These are phyloP conservation scores for Aegotheles bennettii DNA, from an alignment of 2,113 vertebrate genomes.

Conservation along the genomic window DNA sequence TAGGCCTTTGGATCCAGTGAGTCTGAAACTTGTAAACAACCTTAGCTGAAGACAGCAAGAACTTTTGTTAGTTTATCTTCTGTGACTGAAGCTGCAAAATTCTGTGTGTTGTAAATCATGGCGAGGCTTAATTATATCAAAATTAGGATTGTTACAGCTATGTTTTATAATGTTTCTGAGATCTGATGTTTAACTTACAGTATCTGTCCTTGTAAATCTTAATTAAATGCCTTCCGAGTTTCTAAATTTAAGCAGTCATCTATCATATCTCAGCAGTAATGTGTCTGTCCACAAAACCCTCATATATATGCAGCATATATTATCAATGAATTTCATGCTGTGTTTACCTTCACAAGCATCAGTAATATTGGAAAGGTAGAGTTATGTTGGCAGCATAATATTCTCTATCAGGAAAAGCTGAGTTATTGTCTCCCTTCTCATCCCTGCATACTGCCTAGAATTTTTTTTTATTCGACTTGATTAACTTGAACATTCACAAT, in stretches of 20 bases:
- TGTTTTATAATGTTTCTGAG: neutral
- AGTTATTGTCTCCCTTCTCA: neutral
- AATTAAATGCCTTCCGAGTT: constrained; percentile 38
- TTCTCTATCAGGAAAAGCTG: neutral
- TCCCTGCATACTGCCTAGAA: neutral
- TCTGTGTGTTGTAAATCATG: neutral
- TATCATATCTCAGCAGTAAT: neutral
- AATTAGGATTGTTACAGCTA: neutral
- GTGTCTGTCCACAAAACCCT: neutral
- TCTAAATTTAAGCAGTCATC: constrained; percentile 35
- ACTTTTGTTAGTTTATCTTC: neutral
- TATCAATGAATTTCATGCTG: neutral
- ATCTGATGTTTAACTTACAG: constrained; percentile 36
- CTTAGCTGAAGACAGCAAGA: neutral
- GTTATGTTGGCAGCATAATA: neutral
- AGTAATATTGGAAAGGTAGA: neutral
- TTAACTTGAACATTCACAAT: neutral
- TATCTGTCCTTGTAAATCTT: constrained; percentile 48
- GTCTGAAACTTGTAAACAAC: neutral
- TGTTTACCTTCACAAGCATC: neutral
- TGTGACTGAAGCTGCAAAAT: neutral
- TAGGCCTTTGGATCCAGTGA: neutral
- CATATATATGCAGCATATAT: neutral
- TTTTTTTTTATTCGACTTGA: neutral
- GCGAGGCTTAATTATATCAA: neutral